Base-by-base conservation (phyloP, 2,888 invertebrate species). In the Acleris holmiana region DNA sequence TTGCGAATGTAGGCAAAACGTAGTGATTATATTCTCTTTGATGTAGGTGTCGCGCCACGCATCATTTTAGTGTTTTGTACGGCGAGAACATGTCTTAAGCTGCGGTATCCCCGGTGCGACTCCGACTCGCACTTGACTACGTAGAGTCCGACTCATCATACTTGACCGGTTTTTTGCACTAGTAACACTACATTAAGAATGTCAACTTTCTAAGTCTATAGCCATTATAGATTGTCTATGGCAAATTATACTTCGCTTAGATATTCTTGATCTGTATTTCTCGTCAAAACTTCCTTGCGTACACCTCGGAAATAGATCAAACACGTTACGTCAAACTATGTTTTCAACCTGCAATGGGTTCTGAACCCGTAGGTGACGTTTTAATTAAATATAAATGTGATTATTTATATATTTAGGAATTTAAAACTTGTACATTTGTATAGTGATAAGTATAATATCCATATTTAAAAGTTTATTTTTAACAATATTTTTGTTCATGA, bases 301-400 rank as follows among this genome's bases (percentile, higher is more conserved):
- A 73, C 73, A 73, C 68, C 69, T 74, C 73, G 67, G 67, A 61
- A 73, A 73, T 71, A 69, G 76, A 85, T 84, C 85, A 89, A 89
- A 75, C 78, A 67, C 68, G 23, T 63, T 76, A 72, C 49, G 63
- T 79, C 77, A 65, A 69, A 76, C 84, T 90, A 89, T 91, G 91
- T 91, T 92, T 90, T 90, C 86, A 90, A 90, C 86, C 82, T 86
- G 86, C 91, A 88, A 90, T 91, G 91, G 91, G 91, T 91, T 88
- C 89, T 76, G 88, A 91, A 89, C 90, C 91, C 91, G 87, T 89
- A 85, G 88, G 88, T 91, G 92, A 92, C 91, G 91, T 92, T 79
- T 35, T 88, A 86, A 85, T 90, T 89, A 61, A 67, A 66, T 65
- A 65, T 68, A 68, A 68, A 68, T 70, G 64, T 70, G 69, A 71